Evolutionary conservation across 2,888 invertebrate species (phyloP), one percentile per base, ranked within the genome.

Genomic region (Agrypnus murinus): DNA sequence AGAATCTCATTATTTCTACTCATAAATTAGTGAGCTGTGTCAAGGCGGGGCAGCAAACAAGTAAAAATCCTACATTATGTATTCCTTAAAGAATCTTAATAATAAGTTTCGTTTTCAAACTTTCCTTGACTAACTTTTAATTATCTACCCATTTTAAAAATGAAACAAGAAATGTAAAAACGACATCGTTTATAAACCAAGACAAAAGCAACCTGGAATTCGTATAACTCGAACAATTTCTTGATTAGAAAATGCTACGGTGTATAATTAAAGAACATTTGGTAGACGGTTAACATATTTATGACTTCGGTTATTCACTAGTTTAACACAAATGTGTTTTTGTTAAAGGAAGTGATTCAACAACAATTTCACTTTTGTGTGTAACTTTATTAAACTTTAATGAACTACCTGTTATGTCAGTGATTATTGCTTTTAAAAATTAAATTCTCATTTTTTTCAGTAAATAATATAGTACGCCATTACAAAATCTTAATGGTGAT

Each of bases 1-100:
- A 79, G 79, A 79, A 80, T 80, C 78, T 80, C 79, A 79, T 80
- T 80, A 80, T 80, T 78, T 78, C 75, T 59, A 71, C 74, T 69
- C 78, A 75, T 80, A 80, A 80, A 80, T 80, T 67, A 68, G 72
- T 74, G 70, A 71, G 68, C 71, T 75, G 70, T 76, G 77, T 78
- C 78, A 79, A 77, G 79, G 79, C 77, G 80, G 77, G 78, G 77
- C 80, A 70, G 53, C 63, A 66, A 73, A 71, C 57, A 69, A 73
- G 73, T 69, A 76, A 78, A 78, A 78, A 76, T 74, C 69, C 74
- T 79, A 80, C 76, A 77, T 78, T 79, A 78, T 79, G 77, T 76
- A 76, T 75, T 77, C 59, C 73, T 75, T 72, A 64, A 77, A 76
- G 78, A 80, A 80, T 79, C 77, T 79, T 80, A 81, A 81, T 81